phyloP scores from a whole-genome alignment of 2,888 invertebrate genomes.

The Chironomus tentans region DNA sequence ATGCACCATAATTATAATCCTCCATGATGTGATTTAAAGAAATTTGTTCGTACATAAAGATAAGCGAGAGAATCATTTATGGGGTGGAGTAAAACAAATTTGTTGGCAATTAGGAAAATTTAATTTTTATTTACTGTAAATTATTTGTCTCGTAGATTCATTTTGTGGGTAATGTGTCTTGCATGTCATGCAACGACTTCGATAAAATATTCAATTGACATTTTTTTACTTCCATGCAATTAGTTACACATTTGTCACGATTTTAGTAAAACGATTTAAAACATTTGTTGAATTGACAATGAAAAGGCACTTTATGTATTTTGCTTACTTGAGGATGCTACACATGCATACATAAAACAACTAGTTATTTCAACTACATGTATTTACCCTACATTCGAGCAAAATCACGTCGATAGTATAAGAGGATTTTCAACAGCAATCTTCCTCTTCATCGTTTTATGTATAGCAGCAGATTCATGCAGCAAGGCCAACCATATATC shows the following conservation, averaged over 20 bases:
- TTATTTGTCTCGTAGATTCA: too few relatives aligned
- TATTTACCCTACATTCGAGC: too few relatives aligned
- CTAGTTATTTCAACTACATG: neutral
- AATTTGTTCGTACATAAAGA: too few relatives aligned
- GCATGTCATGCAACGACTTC: too few relatives aligned
- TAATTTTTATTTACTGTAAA: too few relatives aligned
- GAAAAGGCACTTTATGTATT: neutral
- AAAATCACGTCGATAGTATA: neutral
- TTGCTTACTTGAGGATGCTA: too few relatives aligned
- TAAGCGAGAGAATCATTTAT: neutral
- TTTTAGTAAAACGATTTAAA: constrained; percentile 3
- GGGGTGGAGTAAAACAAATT: constrained; percentile 1
- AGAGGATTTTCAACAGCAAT: constrained; percentile 8
- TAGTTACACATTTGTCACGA: constrained; percentile 21
- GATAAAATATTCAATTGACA: neutral
- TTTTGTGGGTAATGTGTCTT: too few relatives aligned
- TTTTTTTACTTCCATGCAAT: neutral
- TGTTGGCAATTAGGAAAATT: neutral
- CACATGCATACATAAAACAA: neutral
- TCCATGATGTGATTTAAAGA: too few relatives aligned
- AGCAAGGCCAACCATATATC: neutral
- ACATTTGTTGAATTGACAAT: constrained; percentile 10
- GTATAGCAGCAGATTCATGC: neutral
- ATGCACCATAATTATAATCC: too few relatives aligned
- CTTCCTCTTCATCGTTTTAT: neutral